These are phyloP conservation scores for Cephus cinctus DNA, from an alignment of 1,140 invertebrate genomes.

Conservation along the genomic window DNA sequence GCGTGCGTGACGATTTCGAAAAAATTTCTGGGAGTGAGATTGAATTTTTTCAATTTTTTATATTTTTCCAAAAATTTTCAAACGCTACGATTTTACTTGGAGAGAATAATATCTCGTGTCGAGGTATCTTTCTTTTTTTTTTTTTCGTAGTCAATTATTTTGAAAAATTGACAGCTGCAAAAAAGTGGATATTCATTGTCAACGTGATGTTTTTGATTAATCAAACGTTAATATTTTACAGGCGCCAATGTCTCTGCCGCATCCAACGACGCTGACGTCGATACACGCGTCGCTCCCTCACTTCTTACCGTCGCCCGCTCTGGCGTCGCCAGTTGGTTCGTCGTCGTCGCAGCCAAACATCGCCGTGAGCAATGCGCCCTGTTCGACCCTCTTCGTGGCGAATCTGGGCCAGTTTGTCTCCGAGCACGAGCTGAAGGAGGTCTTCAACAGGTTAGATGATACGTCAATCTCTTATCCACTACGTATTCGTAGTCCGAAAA, in stretches of 20 bases:
- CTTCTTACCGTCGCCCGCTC: slow-evolving; percentile 78
- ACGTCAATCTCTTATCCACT: slow-evolving; percentile 1
- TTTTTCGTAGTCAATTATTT: no score
- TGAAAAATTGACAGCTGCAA: no score
- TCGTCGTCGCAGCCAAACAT: slow-evolving; percentile 70
- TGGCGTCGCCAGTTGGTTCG: slow-evolving; percentile 84
- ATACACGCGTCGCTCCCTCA: slow-evolving; percentile 76
- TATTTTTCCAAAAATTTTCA: no score
- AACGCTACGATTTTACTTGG: no score
- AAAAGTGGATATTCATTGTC: no score
- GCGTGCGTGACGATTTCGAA: no score
- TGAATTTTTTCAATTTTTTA: no score
- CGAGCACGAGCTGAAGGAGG: slow-evolving; percentile 95
- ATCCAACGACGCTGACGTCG: slow-evolving; percentile 76
- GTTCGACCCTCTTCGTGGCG: slow-evolving; percentile 96
- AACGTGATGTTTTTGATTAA: slow-evolving; percentile 6
- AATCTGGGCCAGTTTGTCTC: slow-evolving; percentile 95
- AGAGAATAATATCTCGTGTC: no score
- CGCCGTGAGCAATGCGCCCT: slow-evolving; percentile 73
- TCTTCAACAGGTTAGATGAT: slow-evolving; percentile 87
- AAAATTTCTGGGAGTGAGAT: no score
- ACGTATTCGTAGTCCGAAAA: background rate
- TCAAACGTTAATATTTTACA: slow-evolving; percentile 38
- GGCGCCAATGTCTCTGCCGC: slow-evolving; percentile 73
- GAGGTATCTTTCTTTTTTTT: no score